Evolutionary conservation across 2,797 vertebrate genomes (phyloP), one percentile per base, ranked within the genome.

Genomic region (Onychomys leucogaster): DNA sequence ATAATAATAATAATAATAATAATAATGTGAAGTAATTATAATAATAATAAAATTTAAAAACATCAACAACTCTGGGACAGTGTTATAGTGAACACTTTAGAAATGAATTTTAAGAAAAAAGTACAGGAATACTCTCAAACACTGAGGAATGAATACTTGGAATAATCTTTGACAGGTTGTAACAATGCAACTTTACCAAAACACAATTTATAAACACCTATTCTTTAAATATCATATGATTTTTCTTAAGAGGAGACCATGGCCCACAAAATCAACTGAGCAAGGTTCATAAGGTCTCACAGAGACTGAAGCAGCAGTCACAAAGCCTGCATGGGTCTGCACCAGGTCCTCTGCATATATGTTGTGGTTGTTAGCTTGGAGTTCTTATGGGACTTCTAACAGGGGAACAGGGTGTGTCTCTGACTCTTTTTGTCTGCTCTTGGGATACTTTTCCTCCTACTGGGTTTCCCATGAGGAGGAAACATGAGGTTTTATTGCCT

Each of bases 181-280:
- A 96, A 93, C 37, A 88, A 92, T 52, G 12, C 13, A 81, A 29
- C 52, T 94, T 96, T 63, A 65, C 0, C 25, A 95, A 41, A 84
- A 91, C 57, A 95, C 52, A 91, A 91, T 86, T 27, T 90, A 90
- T 32, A 89, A 86, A 92, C 52, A 94, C 16, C 27, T 82, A 88
- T 52, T 16, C 95, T 94, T 96, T 55, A 90, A 94, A 92, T 94
- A 12, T 43, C 32, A 77, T 80, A 81, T 77, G 78, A 87, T 93
- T 55, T 86, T 43, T 67, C 55, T 63, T 90, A 88, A 86, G 57
- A 84, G 0, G 94, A 37, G n/a, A 73, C 23, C n/a, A 37, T 37
- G 23, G 9, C 37, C 10, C 69, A 41, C 37, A 73, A 9, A 73
- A 73, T 73, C 69, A 73, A 41, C 16, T 41, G 41, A 11, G 10